Percentiles rank a stretch among this genome's conserved stretches.
Conservation (phyloP, 2,888 invertebrate species). For the Alentia gelatinosa region DNA sequence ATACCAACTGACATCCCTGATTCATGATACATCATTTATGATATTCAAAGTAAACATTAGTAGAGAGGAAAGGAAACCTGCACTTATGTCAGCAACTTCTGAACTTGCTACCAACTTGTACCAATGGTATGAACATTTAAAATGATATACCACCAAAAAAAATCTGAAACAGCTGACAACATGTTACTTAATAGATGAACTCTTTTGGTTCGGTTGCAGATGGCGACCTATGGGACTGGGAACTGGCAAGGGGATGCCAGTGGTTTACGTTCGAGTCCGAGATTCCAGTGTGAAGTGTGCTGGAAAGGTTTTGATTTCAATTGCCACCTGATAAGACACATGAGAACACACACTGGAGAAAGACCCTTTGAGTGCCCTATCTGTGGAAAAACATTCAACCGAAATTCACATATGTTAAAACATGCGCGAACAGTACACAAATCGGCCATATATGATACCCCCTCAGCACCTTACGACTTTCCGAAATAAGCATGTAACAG, state of each 20-base stretch:
- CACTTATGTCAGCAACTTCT: too few species aligned
- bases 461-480: too few species aligned
- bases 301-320: neutral
- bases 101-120: too few species aligned
- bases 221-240: neutral
- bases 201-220: neutral
- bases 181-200: too few species aligned
- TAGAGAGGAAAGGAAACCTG: too few species aligned
- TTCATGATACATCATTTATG: too few species aligned
- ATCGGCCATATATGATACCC: neutral
- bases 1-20: too few species aligned
- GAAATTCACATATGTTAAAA: neutral
- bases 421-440: neutral
- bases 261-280: neutral
- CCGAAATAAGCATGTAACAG: too few species aligned
- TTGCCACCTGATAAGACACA: neutral
- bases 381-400: neutral
- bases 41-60: too few species aligned
- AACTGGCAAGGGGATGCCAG: neutral
- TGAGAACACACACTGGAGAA: slow-evolving; percentile 26
- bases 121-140: too few species aligned
- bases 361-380: neutral
- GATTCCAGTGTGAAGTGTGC: neutral
- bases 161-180: neutral
- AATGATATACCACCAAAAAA: too few species aligned